Evolutionary conservation across 2,888 invertebrate genomes (phyloP), one percentile per base, ranked within the genome.

Genomic region (Isotomurus palustris): DNA sequence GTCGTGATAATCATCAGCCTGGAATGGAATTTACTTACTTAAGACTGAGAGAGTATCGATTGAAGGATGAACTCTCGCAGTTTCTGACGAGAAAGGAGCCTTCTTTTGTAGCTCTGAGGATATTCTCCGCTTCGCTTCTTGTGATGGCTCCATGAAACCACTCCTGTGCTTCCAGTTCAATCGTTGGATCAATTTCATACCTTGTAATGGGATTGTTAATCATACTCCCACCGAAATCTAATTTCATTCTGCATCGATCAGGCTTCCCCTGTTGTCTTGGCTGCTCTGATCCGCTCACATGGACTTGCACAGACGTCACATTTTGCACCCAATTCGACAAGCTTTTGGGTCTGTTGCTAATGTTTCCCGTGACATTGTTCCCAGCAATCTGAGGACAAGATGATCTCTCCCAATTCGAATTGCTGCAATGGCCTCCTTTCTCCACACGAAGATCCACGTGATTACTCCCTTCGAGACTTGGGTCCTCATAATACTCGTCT

Each of bases 91-190:
- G 81, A 77, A 93, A 96, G 72, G 91, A 92, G 64, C 95, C 95
- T 78, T 95, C 94, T 68, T 84, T 82, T 50, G 90, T 82, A 53
- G 88, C 82, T 71, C 90, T 80, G 49, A 96, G 80, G 66, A 92
- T 84, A 74, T 84, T 84, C 78, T 96, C 95, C 45, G 95, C 95
- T 77, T 94, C 92, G 58, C 88, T 82, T 72, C 95, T 83, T 50
- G 90, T 88, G 65, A 95, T 87, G 67, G 91, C 86, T 64, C 95
- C 95, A 76, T 95, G 95, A 78, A 92, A 96, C 95, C 95, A 96
- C 47, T 70, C 62, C 78, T 74, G 70, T 47, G 67, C 61, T 47
- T 70, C 70, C 47, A 70, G 53, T 25, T 69, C 65, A 21, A 66
- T 61, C 6, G 47, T 53, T 1, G 62, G 59, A 51, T 68, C 64